Evolutionary conservation across 2,113 vertebrate species (phyloP).

Genomic region (Artemisiospiza belli): DNA sequence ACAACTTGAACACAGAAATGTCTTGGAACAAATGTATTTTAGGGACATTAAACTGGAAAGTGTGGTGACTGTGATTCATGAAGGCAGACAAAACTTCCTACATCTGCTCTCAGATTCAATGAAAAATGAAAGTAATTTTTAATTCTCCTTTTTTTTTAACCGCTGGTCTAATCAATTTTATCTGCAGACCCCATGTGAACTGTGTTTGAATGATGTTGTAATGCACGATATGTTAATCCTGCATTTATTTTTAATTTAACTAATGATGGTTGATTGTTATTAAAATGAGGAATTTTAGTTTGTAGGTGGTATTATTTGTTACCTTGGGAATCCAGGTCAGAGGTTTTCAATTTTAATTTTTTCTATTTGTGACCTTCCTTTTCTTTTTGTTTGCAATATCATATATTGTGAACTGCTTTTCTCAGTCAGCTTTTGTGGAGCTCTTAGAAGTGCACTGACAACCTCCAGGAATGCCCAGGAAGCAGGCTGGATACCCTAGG

Average conservation of each 20-base stretch:
- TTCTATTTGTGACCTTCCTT: neutral
- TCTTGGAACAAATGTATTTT: neutral
- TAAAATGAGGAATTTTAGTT: neutral
- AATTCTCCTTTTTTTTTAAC: neutral
- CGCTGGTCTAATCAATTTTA: neutral
- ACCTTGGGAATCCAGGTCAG: neutral
- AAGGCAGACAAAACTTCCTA: neutral
- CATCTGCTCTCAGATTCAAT: neutral
- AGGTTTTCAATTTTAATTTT: neutral
- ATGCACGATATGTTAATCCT: neutral
- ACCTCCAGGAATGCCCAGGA: neutral
- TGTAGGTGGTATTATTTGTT: neutral
- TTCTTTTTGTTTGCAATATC: neutral
- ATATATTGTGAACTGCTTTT: neutral
- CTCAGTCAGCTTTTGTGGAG: neutral
- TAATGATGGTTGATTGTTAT: constrained; percentile 26
- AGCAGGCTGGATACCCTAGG: neutral
- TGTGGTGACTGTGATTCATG: neutral
- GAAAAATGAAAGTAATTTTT: neutral
- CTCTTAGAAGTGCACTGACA: neutral
- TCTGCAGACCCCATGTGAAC: neutral
- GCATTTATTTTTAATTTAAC: constrained; percentile 39
- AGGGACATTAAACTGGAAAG: neutral
- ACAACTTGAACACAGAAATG: neutral
- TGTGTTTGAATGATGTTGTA: neutral